A percentile compares a stretch with the other conserved stretches of the same genome.
These are phyloP conservation scores for Sceliomorpha sp. DNA, from an alignment of 2,888 invertebrate genomes.

Conservation along the genomic window DNA sequence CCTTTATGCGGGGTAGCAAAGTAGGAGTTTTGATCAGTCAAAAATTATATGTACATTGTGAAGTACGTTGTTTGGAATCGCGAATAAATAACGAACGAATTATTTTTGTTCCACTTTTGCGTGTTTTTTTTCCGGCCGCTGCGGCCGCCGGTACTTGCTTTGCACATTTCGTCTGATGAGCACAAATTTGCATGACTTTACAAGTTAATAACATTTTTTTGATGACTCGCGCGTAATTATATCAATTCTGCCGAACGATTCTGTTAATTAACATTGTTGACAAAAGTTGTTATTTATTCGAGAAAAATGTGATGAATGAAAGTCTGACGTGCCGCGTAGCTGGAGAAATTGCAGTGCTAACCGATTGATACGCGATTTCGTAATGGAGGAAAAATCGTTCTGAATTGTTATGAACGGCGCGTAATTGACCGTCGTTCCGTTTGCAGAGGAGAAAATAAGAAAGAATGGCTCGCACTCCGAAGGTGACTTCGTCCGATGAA, in stretches of 20 bases:
- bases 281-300: constrained; percentile 15
- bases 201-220: constrained; percentile 25
- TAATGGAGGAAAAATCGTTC: no score
- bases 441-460: no score
- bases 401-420: no score
- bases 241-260: constrained; percentile 22
- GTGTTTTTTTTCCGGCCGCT: constrained; percentile 4
- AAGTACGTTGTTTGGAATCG: constrained; percentile 52
- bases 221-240: constrained; percentile 15
- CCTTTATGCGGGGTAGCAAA: constrained; percentile 46
- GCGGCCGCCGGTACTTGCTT: constrained; percentile 5
- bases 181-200: constrained; percentile 36
- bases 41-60: constrained; percentile 58
- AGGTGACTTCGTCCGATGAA: constrained; percentile 1
- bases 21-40: constrained; percentile 53
- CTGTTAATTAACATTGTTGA: constrained; percentile 19
- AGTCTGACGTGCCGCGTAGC: no score
- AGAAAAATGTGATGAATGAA: constrained; percentile 7
- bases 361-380: no score
- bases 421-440: no score
- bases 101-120: constrained; percentile 28
- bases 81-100: constrained; percentile 51
- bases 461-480: no score
- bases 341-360: not conserved
- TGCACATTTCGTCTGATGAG: constrained; percentile 25